Base-by-base conservation (phyloP, 2,797 vertebrate species). In the Hippocampus kuda region DNA sequence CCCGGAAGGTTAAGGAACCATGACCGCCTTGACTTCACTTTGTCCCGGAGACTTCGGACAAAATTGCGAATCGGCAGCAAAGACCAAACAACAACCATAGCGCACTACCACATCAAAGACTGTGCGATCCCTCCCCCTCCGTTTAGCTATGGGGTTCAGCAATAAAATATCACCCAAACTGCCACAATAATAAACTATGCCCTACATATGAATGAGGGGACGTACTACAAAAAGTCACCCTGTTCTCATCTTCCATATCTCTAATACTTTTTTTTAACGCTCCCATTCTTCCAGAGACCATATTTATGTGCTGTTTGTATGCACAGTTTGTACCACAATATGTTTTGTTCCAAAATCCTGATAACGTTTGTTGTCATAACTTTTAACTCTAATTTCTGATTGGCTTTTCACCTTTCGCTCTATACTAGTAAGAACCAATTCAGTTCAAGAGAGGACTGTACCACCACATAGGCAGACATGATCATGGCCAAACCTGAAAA, bases 281-380 rank as follows among this genome's bases (percentile, higher is more conserved):
- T 27, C 38, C 51, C 69, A 53, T 42, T 68, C 73, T 66, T 70
- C 59, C 62, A 54, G 68, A 68, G 51, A 46, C 69, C 24, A 24
- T 64, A 80, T 73, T 78, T 73, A 79, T 70, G 79, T 80, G 75
- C 68, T 77, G 30, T 26, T 13, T 59, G 26, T 59, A 78, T 81
- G 76, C 69, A 77, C 79, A 80, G 27, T 75, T 77, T 66, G 70
- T 81, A 81, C 64, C 38, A 44, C 2, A 72, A 80, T 51, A 70
- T 69, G 63, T 46, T 27, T 46, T 84, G 77, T 85, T 79, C 77
- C 78, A 82, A 85, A 86, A 84, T 81, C 84, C 72, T 79, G 83
- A 86, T 86, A 77, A 72, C 65, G 67, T 57, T 75, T 75, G 75
- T 81, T 83, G 70, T 71, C 72, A 68, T 70, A 79, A 80, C 70